Base-by-base conservation (phyloP, 92 coral and sea anemone genomes). In the Zoanthus solanderi region DNA sequence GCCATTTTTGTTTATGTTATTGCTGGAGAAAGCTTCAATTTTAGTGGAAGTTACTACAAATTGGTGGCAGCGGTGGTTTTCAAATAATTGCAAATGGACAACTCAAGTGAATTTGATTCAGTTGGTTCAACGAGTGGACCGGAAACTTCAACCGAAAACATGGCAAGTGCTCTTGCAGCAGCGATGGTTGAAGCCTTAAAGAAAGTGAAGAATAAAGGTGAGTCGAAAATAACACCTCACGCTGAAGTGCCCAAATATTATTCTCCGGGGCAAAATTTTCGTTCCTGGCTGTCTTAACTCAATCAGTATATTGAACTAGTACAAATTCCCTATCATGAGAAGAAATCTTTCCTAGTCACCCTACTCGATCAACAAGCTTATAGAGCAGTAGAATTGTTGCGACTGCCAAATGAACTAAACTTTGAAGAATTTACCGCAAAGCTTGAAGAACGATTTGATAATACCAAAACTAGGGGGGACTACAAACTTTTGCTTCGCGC, bases 401-500 rank as follows among this genome's bases (percentile, higher is more conserved):
- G 72, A 31, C 84, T 54, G 53, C 72, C 82, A 4, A 46, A 54
- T 44, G 65, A 77, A 9, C 31, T 77, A 30, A 17, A 11, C 45
- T 77, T 77, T 30, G 14, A 77, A 23, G 82, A 77, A 77, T 77
- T 77, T 18, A 77, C 82, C 11, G 54, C 37, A 18, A 47, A 16
- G 82, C 63, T 69, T 31, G 18, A 60, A 15, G 42, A 69, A 58
- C 56, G 78, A 32, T 83, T 83, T 69, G 87, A 83, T 30, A 28
- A 23, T 32, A 75, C 77, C 37, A 83, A 83, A 75, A 71, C 78
- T 28, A 47, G 48, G 65, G 78, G 75, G 7, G 87, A 69, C 30
- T 83, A 47, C 48, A 83, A 83, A 48, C 72, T 83, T 30, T 71
- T 67, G 82, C n/a, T 15, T 50, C 82, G 82, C 46, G 47, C 82